Conservation (phyloP, 37 sponge, comb jelly and placozoan genomes). For the Crambe crambe region DNA sequence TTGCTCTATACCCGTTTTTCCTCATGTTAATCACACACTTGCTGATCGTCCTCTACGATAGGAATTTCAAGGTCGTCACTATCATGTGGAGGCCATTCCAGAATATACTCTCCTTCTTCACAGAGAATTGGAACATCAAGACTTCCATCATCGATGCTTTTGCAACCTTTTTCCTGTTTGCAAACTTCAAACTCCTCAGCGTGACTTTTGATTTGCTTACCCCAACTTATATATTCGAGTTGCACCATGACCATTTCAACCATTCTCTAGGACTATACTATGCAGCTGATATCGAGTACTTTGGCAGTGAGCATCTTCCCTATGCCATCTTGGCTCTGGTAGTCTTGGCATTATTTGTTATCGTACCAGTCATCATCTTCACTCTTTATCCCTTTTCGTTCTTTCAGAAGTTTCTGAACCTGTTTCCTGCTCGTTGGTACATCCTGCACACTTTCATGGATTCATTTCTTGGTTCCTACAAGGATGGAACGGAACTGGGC, state of each 20-base stretch:
- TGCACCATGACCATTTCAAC: slow-evolving; percentile 2
- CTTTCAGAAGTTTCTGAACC: neutral
- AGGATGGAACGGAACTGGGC: slow-evolving; percentile 7
- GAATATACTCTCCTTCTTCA: too few relatives aligned
- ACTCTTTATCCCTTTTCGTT: neutral
- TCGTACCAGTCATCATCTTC: neutral
- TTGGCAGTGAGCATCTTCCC: neutral
- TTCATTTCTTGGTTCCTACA: neutral
- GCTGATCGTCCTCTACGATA: too few relatives aligned
- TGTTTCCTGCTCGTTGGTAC: slow-evolving; percentile 2
- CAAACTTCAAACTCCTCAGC: too few relatives aligned
- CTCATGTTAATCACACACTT: too few relatives aligned
- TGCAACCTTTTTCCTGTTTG: too few relatives aligned
- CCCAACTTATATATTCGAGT: neutral
- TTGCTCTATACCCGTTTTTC: too few relatives aligned
- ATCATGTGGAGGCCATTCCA: too few relatives aligned
- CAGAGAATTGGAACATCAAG: too few relatives aligned
- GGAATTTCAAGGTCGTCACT: too few relatives aligned
- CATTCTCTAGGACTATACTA: neutral
- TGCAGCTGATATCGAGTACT: neutral
- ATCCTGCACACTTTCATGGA: slow-evolving; percentile 4
- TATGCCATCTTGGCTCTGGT: neutral
- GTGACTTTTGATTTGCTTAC: slow-evolving; percentile 46
- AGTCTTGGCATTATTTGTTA: neutral
- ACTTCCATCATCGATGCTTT: too few relatives aligned